Evolutionary conservation across 2,113 vertebrate genomes (phyloP).

Genomic region (Proterorhinus semilunaris): DNA sequence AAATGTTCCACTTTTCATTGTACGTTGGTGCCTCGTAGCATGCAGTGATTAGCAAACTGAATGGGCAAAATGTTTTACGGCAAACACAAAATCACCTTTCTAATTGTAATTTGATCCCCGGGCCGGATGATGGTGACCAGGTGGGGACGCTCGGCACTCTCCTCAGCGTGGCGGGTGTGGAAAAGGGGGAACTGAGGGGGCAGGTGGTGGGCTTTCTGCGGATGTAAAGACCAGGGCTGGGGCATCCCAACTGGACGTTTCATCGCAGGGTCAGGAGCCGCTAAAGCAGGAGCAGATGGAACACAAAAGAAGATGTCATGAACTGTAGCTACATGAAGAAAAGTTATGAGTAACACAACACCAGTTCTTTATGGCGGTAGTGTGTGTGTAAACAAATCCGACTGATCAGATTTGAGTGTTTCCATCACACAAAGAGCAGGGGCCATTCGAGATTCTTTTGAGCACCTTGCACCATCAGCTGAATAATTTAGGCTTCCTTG

Average conservation of each 20-base stretch:
- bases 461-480: conserved; percentile 44
- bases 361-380: conserved; percentile 29
- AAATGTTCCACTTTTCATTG: neutral
- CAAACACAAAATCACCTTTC: conserved; percentile 77
- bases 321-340: conserved; percentile 28
- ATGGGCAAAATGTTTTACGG: neutral
- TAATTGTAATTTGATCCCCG: conserved; percentile 70
- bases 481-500: conserved; percentile 74
- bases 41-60: neutral
- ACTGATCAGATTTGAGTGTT: conserved; percentile 72
- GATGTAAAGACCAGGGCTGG: conserved; percentile 48
- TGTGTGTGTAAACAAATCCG: conserved; percentile 68
- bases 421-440: conserved; percentile 65
- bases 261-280: conserved; percentile 26
- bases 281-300: conserved; percentile 25
- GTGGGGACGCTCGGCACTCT: conserved; percentile 83
- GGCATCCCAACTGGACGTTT: conserved; percentile 36
- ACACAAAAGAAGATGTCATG: conserved; percentile 16
- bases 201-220: conserved; percentile 29
- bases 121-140: conserved; percentile 89
- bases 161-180: conserved; percentile 80
- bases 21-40: neutral
- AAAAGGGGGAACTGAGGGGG: conserved; percentile 58
- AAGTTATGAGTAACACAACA: conserved; percentile 61
- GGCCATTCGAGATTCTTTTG: conserved; percentile 71